Base-by-base conservation (phyloP, 2,888 invertebrate species). In the Drosophila robusta region DNA sequence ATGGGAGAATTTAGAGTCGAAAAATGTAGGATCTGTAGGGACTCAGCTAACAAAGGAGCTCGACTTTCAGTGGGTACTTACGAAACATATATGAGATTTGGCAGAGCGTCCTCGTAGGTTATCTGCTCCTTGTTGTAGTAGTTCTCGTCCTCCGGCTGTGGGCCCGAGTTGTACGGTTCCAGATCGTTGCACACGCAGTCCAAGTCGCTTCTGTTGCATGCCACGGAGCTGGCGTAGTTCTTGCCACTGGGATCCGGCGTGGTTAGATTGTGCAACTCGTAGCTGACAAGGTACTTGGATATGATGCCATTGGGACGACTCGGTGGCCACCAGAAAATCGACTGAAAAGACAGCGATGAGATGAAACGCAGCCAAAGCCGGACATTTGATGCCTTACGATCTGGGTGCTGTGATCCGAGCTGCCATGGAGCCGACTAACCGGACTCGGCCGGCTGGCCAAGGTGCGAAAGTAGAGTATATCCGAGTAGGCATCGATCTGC, bases 381-480 rank as follows among this genome's bases (percentile, higher is more conserved):
- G n/a, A 16, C 22, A 7, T 7, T n/a, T 34, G 12, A 12, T 0
- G 12, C 12, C 4, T 34, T 70, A 92, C 92, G 52, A 92, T 75
- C 67, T 90, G 72, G 0, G 75, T 82, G 7, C 72, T 90, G 75
- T 87, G 90, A 73, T 72, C 85, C 0, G 89, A 75, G 58, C 36
- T 90, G 51, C 47, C 89, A 74, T 66, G 92, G 60, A 79, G 90
- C 82, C 85, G 85, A 1, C 75, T 71, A 0, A 92, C 89, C 3
- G 84, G 78, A 41, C 89, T 89, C 6, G 92, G 91, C 58, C 68
- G 91, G 47, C 89, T 92, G 12, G 95, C 96, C 12, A 72, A 7
- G 57, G 95, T 95, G 47, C 95, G 95, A 91, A 98, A 97, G 93
- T 98, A 98, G 44, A 94, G 93, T 54, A 98, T 95, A 9, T 94